Percentiles rank a stretch among this genome's conserved stretches.
These are phyloP conservation scores for Melinaea marsaeus DNA, from an alignment of 2,888 invertebrate genomes.

Conservation along the genomic window DNA sequence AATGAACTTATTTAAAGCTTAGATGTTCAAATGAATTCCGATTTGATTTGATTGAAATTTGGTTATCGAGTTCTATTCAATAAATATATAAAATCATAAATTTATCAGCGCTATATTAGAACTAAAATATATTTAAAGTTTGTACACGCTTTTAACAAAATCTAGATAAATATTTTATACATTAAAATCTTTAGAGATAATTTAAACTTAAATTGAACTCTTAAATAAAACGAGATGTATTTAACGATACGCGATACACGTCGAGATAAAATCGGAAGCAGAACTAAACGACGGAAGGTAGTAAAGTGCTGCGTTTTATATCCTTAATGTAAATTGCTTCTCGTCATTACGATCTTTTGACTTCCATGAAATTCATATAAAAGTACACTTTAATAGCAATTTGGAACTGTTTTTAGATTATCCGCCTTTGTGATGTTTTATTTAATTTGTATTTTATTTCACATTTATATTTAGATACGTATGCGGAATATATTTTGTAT, in stretches of 20 bases:
- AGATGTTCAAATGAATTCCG: background rate
- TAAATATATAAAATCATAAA: too few species aligned
- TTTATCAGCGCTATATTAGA: too few species aligned
- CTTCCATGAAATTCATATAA: constrained; percentile 20
- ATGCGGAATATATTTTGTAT: too few species aligned
- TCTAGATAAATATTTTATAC: background rate
- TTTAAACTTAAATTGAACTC: constrained; percentile 3
- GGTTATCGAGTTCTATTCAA: background rate
- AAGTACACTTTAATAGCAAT: constrained; percentile 18
- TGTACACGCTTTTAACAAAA: too few species aligned
- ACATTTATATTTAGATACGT: background rate
- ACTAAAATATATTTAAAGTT: too few species aligned
- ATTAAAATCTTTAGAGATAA: constrained; percentile 2
- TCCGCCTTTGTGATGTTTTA: constrained; percentile 3
- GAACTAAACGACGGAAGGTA: constrained; percentile 30
- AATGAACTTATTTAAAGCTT: background rate
- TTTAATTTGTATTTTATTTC: background rate
- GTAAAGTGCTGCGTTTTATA: constrained; percentile 33
- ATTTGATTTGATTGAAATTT: background rate
- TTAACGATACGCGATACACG: constrained; percentile 26
- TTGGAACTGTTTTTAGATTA: constrained; percentile 5
- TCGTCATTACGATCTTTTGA: constrained; percentile 32
- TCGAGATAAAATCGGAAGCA: constrained; percentile 26
- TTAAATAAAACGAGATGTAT: constrained; percentile 19
- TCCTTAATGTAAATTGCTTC: constrained; percentile 31